These are phyloP conservation scores for Cossypha caffra DNA, from an alignment of 2,797 vertebrate species.

Conservation along the genomic window DNA sequence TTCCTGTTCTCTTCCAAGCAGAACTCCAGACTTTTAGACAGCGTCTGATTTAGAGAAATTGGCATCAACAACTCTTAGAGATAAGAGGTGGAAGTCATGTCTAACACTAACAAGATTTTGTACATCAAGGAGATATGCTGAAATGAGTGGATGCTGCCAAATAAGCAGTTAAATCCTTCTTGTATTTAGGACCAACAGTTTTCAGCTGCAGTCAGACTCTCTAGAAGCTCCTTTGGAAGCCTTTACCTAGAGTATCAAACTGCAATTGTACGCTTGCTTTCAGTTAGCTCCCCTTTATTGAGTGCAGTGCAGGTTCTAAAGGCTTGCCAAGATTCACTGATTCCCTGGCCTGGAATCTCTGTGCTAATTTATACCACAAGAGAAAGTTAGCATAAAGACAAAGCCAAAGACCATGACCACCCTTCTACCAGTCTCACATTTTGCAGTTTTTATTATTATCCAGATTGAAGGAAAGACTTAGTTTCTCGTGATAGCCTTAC, in stretches of 20 bases:
- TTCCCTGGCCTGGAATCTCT: background rate
- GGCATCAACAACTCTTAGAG: background rate
- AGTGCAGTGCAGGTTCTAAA: background rate
- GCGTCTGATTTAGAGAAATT: background rate
- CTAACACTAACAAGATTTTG: background rate
- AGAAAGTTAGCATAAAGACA: background rate
- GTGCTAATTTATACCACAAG: background rate
- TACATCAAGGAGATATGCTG: background rate
- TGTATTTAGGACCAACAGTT: background rate
- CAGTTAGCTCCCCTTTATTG: background rate
- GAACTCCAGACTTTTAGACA: background rate
- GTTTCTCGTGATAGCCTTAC: background rate
- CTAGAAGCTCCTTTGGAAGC: background rate
- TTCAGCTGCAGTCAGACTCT: background rate
- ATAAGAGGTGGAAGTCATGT: background rate
- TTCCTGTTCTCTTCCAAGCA: background rate
- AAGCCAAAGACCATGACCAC: background rate
- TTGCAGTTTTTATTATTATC: background rate
- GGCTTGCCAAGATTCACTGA: accelerated
- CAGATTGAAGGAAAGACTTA: background rate
- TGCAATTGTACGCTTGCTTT: background rate
- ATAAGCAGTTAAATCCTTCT: background rate
- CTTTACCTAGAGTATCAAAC: background rate
- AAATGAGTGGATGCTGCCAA: background rate
- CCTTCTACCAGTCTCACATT: background rate